phyloP scores from a whole-genome alignment of 2,797 vertebrate genomes.

The Lepilemur septentrionalis region DNA sequence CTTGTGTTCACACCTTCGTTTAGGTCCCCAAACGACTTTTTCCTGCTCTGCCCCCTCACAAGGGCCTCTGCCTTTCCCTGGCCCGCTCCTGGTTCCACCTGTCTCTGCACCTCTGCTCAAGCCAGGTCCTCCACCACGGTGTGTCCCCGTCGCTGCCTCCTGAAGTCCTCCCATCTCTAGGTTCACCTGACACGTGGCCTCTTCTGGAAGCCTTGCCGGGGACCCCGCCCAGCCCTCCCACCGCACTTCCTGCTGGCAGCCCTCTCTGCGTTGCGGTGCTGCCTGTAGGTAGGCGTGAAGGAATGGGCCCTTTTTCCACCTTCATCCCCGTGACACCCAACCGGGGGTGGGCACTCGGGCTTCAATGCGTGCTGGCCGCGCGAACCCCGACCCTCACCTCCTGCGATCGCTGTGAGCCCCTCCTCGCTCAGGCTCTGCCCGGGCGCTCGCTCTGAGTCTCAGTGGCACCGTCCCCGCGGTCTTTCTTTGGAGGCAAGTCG shows the following conservation, averaged over 20 bases:
- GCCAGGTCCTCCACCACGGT: not conserved
- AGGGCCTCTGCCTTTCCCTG: not conserved
- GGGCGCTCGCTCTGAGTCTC: not conserved
- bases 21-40: not conserved
- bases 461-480: not conserved
- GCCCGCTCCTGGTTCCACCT: not conserved
- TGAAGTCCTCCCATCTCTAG: not conserved
- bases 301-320: not conserved
- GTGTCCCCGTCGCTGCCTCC: not conserved
- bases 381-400: not conserved
- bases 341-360: not conserved
- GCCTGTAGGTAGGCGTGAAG: not conserved
- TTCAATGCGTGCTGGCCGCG: not conserved
- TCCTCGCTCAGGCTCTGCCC: not conserved
- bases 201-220: not conserved
- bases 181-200: not conserved
- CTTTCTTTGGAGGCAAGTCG: not conserved
- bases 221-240: not conserved
- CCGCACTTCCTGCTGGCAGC: not conserved
- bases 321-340: not conserved
- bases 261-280: rapidly evolving
- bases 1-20: not conserved
- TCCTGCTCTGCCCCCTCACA: not conserved
- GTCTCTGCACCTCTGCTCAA: not conserved
- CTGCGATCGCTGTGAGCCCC: not conserved